These are phyloP conservation scores for Odontothrips loti DNA, from an alignment of 2,888 invertebrate species.

Conservation along the genomic window DNA sequence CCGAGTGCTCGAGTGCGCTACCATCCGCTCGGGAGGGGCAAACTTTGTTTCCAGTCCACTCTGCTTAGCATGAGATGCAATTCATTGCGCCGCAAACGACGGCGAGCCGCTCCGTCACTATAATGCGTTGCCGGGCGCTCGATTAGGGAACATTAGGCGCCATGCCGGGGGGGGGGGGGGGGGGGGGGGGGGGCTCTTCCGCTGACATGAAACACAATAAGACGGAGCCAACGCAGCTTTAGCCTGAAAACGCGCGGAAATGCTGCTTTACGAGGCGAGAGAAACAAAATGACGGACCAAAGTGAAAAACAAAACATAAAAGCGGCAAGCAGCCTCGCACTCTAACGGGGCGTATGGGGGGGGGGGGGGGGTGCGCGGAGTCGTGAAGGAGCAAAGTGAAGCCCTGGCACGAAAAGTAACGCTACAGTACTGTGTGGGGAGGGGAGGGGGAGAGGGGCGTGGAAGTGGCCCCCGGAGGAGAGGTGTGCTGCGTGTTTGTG, in stretches of 20 bases:
- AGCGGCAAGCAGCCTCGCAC: neutral
- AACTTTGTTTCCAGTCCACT: neutral
- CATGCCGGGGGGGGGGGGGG: neutral
- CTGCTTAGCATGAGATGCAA: neutral
- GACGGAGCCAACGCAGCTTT: constrained; percentile 15
- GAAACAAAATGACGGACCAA: constrained; percentile 25
- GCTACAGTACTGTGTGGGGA: too few species aligned
- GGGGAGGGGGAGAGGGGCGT: neutral
- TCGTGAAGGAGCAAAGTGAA: neutral
- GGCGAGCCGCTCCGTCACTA: neutral
- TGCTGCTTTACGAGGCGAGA: constrained; percentile 25
- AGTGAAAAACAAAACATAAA: constrained; percentile 25
- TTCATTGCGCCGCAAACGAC: neutral
- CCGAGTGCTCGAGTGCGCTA: neutral
- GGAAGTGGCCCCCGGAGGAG: neutral
- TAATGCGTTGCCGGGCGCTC: neutral
- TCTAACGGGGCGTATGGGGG: neutral
- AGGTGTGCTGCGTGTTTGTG: neutral
- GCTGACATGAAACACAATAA: constrained; percentile 21
- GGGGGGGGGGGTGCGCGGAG: neutral
- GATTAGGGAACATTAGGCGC: constrained; percentile 17
- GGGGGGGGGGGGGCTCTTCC: neutral
- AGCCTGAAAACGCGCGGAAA: constrained; percentile 18
- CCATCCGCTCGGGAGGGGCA: neutral
- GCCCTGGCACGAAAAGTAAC: too few species aligned